Conservation (phyloP, 2,797 vertebrate species). For the Pseudochaenichthys georgianus region DNA sequence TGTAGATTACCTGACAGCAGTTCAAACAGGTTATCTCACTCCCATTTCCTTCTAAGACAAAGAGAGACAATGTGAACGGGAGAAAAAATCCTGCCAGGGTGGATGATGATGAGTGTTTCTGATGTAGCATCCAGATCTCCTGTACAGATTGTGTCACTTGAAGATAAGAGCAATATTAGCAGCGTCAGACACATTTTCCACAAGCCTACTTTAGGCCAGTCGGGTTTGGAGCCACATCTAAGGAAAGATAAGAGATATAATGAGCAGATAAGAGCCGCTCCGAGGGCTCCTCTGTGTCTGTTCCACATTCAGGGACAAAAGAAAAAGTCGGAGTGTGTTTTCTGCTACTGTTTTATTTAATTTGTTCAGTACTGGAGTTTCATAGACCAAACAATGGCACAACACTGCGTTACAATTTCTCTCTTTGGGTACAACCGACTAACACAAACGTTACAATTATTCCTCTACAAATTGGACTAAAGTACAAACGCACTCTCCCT, state of each 20-base stretch:
- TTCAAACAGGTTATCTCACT: neutral
- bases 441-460: conserved; percentile 73
- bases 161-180: conserved; percentile 51
- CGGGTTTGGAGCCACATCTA: conserved; percentile 29
- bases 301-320: conserved; percentile 21
- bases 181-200: conserved; percentile 51
- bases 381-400: conserved; percentile 77
- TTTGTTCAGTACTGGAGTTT: conserved; percentile 78
- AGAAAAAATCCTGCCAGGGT: neutral
- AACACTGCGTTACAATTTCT: conserved; percentile 77
- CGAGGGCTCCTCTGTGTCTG: neutral
- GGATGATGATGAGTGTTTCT: conserved; percentile 37
- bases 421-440: conserved; percentile 80
- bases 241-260: conserved; percentile 53
- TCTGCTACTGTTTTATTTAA: conserved; percentile 80
- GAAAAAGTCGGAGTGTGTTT: conserved; percentile 33
- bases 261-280: conserved; percentile 27
- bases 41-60: conserved; percentile 5
- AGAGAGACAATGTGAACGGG: conserved; percentile 3
- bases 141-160: conserved; percentile 31
- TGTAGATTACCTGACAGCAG: neutral
- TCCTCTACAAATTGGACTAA: conserved; percentile 75
- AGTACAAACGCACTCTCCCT: conserved; percentile 61
- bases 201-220: neutral
- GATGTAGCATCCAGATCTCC: conserved; percentile 47